Evolutionary conservation across 1,140 invertebrate genomes (phyloP).

Genomic region (Melitaea cinxia): DNA sequence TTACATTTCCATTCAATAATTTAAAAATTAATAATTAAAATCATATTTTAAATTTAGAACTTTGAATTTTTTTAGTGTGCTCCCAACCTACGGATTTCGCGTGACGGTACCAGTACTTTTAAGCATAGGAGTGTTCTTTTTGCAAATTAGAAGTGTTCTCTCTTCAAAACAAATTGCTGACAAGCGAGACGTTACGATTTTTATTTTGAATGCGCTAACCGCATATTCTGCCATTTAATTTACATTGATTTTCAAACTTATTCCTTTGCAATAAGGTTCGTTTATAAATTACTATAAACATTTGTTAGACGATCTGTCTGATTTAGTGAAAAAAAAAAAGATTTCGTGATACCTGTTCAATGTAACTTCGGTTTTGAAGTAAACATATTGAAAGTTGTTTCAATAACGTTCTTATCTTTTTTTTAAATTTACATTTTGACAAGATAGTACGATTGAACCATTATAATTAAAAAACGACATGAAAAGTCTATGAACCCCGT

Average conservation of each 20-base stretch:
- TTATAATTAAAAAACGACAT: too few species aligned
- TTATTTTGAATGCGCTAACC: slow-evolving; percentile 70
- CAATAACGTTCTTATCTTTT: neutral
- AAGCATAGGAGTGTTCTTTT: slow-evolving; percentile 77
- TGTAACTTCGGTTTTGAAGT: slow-evolving; percentile 7
- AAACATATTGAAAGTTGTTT: slow-evolving; percentile 7
- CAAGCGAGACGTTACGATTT: slow-evolving; percentile 73
- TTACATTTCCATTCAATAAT: neutral
- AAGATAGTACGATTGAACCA: too few species aligned
- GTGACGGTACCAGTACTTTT: slow-evolving; percentile 69
- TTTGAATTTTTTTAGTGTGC: slow-evolving; percentile 35
- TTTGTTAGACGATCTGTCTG: neutral
- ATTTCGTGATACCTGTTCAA: slow-evolving; percentile 5
- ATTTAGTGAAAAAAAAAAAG: slow-evolving; percentile 9
- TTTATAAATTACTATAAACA: neutral
- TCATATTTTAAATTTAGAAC: slow-evolving; percentile 6
- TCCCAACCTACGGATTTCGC: slow-evolving; percentile 54
- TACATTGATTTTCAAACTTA: slow-evolving; percentile 5
- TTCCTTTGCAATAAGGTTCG: neutral
- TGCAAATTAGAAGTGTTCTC: slow-evolving; percentile 80
- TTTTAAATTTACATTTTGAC: too few species aligned
- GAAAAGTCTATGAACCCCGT: too few species aligned
- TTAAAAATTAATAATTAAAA: neutral
- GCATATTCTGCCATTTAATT: slow-evolving; percentile 24
- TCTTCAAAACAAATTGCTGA: slow-evolving; percentile 81